A percentile compares a stretch with the other conserved stretches of the same genome.
Evolutionary conservation across 2,797 vertebrate genomes (phyloP).

Genomic region (Tenualosa thibaudeaui): DNA sequence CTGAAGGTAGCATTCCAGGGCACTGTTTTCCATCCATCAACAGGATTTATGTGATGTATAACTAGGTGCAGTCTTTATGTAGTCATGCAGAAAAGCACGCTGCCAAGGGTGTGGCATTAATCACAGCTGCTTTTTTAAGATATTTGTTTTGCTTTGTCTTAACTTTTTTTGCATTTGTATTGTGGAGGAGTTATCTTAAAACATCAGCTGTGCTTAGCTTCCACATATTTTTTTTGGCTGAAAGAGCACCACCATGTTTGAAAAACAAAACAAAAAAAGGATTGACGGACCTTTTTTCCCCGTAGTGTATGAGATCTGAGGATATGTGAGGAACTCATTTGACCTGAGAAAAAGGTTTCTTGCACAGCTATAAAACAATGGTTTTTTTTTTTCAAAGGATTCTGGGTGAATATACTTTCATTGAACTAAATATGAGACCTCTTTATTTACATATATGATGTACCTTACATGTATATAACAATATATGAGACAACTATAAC

Average conservation of each 20-base stretch:
- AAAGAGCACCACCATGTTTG: slow-evolving; percentile 16
- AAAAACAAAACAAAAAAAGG: not conserved
- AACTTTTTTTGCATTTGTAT: not conserved
- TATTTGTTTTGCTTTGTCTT: not conserved
- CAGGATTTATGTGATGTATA: not conserved
- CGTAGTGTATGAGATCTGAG: not conserved
- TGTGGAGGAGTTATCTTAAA: not conserved
- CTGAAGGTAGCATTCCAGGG: not conserved
- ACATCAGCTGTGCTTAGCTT: not conserved
- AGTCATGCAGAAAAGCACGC: not conserved
- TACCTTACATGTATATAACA: not conserved
- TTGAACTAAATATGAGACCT: not conserved
- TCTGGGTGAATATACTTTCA: not conserved
- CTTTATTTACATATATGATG: not conserved
- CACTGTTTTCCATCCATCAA: not conserved
- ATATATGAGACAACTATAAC: not conserved
- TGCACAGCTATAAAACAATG: not conserved
- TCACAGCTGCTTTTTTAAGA: not conserved
- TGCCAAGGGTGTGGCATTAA: not conserved
- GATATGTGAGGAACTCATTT: not conserved
- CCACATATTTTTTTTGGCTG: not conserved
- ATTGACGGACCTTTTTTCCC: not conserved
- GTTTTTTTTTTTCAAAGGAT: not conserved
- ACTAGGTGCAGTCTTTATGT: not conserved
- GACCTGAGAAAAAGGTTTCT: slow-evolving; percentile 7